Percentiles rank a stretch among this genome's conserved stretches.
Evolutionary conservation across 2,113 vertebrate genomes (phyloP).

Genomic region (Oncorhynchus masou): DNA sequence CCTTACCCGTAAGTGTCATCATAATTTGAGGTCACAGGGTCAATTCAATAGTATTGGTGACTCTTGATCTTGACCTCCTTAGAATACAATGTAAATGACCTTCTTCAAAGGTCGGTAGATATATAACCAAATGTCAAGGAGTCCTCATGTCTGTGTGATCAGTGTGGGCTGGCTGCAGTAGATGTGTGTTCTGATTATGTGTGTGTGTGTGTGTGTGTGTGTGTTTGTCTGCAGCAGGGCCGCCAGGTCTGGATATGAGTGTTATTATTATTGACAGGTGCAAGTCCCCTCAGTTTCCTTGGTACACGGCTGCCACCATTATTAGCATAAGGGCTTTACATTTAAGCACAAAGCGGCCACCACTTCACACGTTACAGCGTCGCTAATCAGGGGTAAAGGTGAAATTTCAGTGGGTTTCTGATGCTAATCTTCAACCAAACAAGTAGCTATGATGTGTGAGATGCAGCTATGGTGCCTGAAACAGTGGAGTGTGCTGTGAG

Average conservation of each 20-base stretch:
- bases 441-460: no score
- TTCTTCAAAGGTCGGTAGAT: no score
- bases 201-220: not conserved
- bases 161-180: not conserved
- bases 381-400: not conserved
- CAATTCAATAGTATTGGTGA: no score
- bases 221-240: not conserved
- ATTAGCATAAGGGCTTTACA: not conserved
- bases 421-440: not conserved
- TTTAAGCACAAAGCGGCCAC: not conserved
- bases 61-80: no score
- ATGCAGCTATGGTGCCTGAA: not conserved
- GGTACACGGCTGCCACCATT: not conserved
- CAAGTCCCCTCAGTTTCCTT: not conserved
- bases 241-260: not conserved
- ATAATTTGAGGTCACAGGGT: no score
- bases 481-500: not conserved
- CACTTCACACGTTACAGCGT: not conserved
- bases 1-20: no score
- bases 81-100: no score
- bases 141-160: not conserved
- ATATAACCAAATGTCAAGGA: not conserved
- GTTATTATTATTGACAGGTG: slow-evolving; percentile 2
- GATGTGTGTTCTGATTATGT: not conserved
- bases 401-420: not conserved